Conservation (phyloP, 2,888 invertebrate genomes). For the Mythimna impura region DNA sequence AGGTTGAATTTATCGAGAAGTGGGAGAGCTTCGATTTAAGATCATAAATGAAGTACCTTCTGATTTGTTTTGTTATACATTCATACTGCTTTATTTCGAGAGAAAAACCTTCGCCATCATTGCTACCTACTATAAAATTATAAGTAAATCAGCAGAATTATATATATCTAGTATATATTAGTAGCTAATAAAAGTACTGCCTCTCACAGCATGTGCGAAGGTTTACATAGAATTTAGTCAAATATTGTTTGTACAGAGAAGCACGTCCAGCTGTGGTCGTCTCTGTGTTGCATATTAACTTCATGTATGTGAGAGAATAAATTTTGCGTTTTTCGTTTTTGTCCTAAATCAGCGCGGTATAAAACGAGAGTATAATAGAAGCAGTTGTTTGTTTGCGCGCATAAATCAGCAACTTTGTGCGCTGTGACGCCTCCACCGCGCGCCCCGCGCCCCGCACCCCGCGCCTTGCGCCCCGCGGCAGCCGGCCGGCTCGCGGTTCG, state of each 20-base stretch:
- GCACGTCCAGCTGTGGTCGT: neutral
- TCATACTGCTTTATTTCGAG: too few species aligned
- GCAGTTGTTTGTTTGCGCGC: conserved; percentile 46
- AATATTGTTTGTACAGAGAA: neutral
- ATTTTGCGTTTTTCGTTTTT: conserved; percentile 20
- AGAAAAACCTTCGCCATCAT: too few species aligned
- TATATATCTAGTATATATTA: too few species aligned
- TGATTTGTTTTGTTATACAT: too few species aligned
- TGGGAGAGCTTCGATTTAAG: neutral
- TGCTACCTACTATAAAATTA: too few species aligned
- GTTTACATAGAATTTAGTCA: too few species aligned
- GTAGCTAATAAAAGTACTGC: too few species aligned
- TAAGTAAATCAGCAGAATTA: too few species aligned
- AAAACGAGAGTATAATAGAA: conserved; percentile 45
- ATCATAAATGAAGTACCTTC: too few species aligned
- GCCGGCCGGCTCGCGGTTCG: neutral
- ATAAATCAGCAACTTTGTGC: conserved; percentile 48
- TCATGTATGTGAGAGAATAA: conserved; percentile 17
- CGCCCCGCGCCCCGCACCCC: neutral
- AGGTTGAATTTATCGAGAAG: neutral
- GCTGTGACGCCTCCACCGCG: conserved; percentile 1
- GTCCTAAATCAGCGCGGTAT: conserved; percentile 45
- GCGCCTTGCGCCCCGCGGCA: neutral
- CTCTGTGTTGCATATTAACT: conserved; percentile 8
- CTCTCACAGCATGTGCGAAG: too few species aligned